Conservation (phyloP, 2,113 vertebrate genomes). For the Tragelaphus imberbis region DNA sequence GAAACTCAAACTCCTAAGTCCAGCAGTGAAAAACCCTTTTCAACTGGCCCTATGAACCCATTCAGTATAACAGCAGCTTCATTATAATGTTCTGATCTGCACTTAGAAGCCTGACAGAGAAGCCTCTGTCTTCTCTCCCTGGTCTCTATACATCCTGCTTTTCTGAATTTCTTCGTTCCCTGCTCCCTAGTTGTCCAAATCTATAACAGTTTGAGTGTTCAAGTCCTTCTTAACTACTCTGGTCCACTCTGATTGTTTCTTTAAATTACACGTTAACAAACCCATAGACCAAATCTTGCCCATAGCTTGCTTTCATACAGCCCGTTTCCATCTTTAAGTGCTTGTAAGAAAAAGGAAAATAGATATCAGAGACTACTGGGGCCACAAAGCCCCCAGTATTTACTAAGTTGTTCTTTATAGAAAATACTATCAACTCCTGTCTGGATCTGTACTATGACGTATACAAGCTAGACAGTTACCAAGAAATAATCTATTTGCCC, state of each 20-base stretch:
- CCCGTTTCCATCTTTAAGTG: neutral
- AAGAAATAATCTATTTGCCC: neutral
- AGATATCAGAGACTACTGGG: neutral
- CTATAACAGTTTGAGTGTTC: neutral
- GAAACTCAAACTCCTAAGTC: neutral
- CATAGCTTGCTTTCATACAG: neutral
- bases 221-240: neutral
- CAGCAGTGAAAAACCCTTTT: neutral
- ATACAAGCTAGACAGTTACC: neutral
- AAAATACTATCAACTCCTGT: neutral
- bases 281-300: neutral
- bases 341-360: neutral
- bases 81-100: neutral
- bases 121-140: neutral
- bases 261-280: neutral
- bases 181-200: neutral
- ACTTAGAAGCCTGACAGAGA: neutral
- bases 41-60: neutral
- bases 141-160: neutral
- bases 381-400: neutral
- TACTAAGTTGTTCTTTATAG: neutral
- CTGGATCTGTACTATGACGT: neutral
- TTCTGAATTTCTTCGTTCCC: neutral
- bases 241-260: neutral
- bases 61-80: neutral